Conservation (phyloP, 1,140 invertebrate species). For the Heliconius hewitsoni region DNA sequence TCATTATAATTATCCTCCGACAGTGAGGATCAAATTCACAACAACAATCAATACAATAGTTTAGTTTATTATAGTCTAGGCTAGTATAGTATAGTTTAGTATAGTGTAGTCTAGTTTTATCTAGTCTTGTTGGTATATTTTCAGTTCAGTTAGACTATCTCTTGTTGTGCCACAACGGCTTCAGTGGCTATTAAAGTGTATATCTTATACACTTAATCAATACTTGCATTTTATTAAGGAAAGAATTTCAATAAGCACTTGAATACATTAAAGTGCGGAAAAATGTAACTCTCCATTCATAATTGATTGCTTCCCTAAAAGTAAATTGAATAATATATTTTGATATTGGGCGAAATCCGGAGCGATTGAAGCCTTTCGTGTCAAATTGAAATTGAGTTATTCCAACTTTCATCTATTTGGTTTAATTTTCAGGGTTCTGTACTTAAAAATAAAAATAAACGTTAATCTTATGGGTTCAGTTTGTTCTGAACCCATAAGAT, state of each 20-base stretch:
- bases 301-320: conserved; percentile 5
- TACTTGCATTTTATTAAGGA: background rate
- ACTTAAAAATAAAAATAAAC: background rate
- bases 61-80: too few species aligned
- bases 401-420: background rate
- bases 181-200: background rate
- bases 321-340: conserved; percentile 12
- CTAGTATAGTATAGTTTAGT: too few species aligned
- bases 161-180: background rate
- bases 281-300: background rate
- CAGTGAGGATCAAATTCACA: too few species aligned
- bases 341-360: background rate
- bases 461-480: too few species aligned
- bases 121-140: too few species aligned
- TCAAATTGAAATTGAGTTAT: conserved; percentile 13
- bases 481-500: too few species aligned
- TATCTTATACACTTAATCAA: background rate
- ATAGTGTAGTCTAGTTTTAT: too few species aligned
- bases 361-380: conserved; percentile 4
- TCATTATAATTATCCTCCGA: too few species aligned
- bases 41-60: too few species aligned
- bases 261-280: background rate
- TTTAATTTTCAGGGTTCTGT: background rate
- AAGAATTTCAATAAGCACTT: background rate
- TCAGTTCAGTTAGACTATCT: too few species aligned